Conservation (phyloP, 2,113 vertebrate genomes). For the Podocnemis expansa region DNA sequence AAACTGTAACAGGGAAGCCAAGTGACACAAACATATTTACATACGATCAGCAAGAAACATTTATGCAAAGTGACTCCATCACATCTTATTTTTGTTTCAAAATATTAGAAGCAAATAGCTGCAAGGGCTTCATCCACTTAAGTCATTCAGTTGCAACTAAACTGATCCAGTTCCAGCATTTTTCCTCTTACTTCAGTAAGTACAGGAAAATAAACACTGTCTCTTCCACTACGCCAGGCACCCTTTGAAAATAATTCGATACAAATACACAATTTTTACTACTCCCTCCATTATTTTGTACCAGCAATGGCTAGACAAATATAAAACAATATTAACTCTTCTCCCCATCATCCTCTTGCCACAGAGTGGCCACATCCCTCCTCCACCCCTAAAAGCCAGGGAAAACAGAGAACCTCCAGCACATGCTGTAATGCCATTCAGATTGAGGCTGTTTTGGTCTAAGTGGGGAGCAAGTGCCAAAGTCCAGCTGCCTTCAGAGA, state of each 20-base stretch:
- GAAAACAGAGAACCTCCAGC: neutral
- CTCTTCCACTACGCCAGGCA: neutral
- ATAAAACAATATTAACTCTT: neutral
- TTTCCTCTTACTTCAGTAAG: neutral
- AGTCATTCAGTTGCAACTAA: conserved; percentile 4
- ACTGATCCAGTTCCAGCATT: neutral
- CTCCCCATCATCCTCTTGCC: neutral
- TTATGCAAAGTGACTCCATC: neutral
- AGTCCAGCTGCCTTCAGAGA: neutral
- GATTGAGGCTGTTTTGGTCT: neutral
- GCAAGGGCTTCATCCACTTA: neutral
- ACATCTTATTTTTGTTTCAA: neutral
- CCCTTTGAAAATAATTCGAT: neutral
- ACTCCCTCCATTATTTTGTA: neutral
- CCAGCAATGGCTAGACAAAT: neutral
- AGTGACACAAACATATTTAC: neutral
- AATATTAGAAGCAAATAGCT: neutral
- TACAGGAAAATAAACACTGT: neutral
- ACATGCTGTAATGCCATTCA: neutral
- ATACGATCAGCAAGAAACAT: neutral
- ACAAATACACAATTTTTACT: neutral
- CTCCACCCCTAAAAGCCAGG: neutral
- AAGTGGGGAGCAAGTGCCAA: neutral
- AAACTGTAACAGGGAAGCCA: neutral
- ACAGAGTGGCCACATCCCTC: neutral